phyloP scores from a whole-genome alignment of 2,113 vertebrate genomes.

The Erpornis zantholeuca region DNA sequence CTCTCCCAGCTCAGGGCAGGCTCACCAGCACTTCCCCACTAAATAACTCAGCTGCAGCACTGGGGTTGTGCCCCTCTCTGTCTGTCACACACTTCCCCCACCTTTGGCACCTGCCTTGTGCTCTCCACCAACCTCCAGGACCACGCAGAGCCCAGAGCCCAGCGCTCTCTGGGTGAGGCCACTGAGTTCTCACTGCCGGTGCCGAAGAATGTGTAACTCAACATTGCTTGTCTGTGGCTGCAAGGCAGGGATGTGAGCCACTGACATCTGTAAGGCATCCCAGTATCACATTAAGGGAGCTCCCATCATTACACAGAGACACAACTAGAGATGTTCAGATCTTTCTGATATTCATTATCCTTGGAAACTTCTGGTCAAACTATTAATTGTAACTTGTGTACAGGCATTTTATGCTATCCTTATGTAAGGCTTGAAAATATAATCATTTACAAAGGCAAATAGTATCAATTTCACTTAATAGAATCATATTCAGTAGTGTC shows the following conservation, averaged over 20 bases:
- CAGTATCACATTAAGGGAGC: neutral
- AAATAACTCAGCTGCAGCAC: neutral
- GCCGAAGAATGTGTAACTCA: rapidly evolving
- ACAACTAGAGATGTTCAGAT: neutral
- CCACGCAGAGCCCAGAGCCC: too few relatives aligned
- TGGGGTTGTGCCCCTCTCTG: neutral
- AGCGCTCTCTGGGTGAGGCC: neutral
- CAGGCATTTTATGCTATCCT: neutral
- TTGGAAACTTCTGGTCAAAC: neutral
- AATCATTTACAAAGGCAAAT: neutral
- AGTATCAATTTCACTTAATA: conserved; percentile 1
- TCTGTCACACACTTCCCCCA: neutral
- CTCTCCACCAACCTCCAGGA: neutral
- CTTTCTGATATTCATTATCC: neutral
- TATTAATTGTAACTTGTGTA: neutral
- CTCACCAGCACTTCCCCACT: neutral
- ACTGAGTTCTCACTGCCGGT: neutral
- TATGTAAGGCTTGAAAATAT: neutral
- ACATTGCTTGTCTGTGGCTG: rapidly evolving
- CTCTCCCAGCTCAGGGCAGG: neutral
- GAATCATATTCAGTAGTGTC: neutral
- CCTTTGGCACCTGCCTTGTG: too few relatives aligned
- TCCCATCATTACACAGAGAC: neutral
- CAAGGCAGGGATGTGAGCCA: neutral
- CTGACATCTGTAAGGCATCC: too few relatives aligned